Conservation (phyloP, 2,888 invertebrate genomes). For the Prosapia bicincta region DNA sequence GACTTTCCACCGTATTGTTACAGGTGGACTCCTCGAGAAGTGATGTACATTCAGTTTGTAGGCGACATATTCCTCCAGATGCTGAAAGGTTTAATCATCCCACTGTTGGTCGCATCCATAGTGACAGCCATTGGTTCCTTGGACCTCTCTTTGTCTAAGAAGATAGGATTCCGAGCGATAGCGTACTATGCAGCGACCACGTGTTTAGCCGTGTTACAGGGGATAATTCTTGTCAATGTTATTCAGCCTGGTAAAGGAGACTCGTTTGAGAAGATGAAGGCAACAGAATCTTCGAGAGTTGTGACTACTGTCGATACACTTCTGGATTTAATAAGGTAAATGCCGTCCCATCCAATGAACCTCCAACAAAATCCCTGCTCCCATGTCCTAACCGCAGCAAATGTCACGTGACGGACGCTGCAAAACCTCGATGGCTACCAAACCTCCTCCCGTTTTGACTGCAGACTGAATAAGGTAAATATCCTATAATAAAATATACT, state of each 20-base stretch:
- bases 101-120: slow-evolving; percentile 84
- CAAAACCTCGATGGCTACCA: too few species aligned
- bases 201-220: slow-evolving; percentile 83
- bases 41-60: slow-evolving; percentile 92
- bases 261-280: neutral
- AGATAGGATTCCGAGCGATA: slow-evolving; percentile 81
- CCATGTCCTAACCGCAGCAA: too few species aligned
- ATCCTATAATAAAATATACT: too few species aligned
- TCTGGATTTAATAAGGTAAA: slow-evolving; percentile 84
- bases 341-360: slow-evolving; percentile 8
- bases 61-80: slow-evolving; percentile 94
- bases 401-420: too few species aligned
- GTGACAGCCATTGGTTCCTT: slow-evolving; percentile 90
- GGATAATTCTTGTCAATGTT: slow-evolving; percentile 83
- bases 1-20: too few species aligned
- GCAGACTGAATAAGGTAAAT: too few species aligned
- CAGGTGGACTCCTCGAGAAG: slow-evolving; percentile 73
- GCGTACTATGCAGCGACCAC: slow-evolving; percentile 91
- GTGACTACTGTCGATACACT: slow-evolving; percentile 86
- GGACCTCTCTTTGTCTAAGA: slow-evolving; percentile 87
- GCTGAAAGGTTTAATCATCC: slow-evolving; percentile 93
- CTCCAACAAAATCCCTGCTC: too few species aligned
- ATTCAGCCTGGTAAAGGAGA: slow-evolving; percentile 72
- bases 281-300: slow-evolving; percentile 46
- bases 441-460: too few species aligned